phyloP scores from a whole-genome alignment of 1,140 invertebrate species.

The Spodoptera frugiperda region DNA sequence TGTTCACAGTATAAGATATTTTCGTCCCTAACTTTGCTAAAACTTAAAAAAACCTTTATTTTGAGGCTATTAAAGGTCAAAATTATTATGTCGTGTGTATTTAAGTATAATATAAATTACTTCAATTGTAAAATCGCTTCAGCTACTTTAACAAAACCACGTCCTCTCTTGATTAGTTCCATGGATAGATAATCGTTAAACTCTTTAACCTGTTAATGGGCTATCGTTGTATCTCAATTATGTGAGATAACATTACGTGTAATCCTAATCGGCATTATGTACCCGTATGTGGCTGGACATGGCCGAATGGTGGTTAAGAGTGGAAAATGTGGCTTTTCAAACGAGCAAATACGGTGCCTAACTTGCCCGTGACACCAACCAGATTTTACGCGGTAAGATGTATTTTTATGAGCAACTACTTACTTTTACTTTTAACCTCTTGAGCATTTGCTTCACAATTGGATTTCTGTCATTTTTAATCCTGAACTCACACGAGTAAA shows the following conservation, averaged over 20 bases:
- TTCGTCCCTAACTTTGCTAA: too few species aligned
- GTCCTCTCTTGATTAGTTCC: constrained; percentile 10
- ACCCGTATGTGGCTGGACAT: neutral
- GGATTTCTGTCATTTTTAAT: too few species aligned
- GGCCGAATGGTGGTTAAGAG: constrained; percentile 9
- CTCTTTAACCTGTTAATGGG: constrained; percentile 60
- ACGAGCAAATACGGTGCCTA: constrained; percentile 63
- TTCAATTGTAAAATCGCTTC: neutral
- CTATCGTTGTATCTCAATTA: constrained; percentile 60
- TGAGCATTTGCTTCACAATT: too few species aligned
- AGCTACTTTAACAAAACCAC: constrained; percentile 1
- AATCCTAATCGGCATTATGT: neutral
- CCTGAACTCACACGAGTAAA: too few species aligned
- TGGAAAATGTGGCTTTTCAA: constrained; percentile 68
- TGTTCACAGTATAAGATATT: too few species aligned
- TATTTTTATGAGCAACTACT: neutral
- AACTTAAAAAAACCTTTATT: too few species aligned
- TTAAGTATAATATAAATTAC: too few species aligned
- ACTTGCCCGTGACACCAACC: constrained; percentile 53
- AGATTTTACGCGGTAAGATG: constrained; percentile 57
- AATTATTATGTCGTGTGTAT: too few species aligned
- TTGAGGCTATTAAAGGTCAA: too few species aligned
- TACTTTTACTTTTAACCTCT: neutral
- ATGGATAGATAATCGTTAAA: constrained; percentile 36
- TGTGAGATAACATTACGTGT: constrained; percentile 43